phyloP scores from a whole-genome alignment of 2,888 invertebrate genomes.

The Scaeva pyrastri region DNA sequence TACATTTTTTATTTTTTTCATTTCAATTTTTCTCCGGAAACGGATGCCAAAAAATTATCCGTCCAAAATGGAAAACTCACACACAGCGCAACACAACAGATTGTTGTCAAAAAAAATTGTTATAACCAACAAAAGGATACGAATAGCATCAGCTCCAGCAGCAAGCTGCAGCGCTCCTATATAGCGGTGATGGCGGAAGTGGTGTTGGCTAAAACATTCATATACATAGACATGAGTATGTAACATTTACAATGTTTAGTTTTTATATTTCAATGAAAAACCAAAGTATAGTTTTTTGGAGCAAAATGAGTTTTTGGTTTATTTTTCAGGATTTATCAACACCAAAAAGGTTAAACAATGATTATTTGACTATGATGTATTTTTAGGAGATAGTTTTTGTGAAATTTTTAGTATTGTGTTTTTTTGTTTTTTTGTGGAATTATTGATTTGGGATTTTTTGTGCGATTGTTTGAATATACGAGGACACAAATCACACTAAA shows the following conservation, averaged over 20 bases:
- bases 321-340: constrained; percentile 33
- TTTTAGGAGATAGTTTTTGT: neutral
- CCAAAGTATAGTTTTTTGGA: neutral
- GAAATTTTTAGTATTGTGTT: neutral
- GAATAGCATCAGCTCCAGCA: neutral
- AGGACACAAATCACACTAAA: constrained; percentile 33
- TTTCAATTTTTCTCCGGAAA: constrained; percentile 21
- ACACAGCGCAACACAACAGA: constrained; percentile 35
- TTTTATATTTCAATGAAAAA: constrained; percentile 43
- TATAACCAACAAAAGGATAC: constrained; percentile 33
- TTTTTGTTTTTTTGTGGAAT: neutral
- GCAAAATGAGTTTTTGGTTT: constrained; percentile 8
- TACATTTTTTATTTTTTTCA: neutral
- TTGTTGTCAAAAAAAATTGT: constrained; percentile 28
- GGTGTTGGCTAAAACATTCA: too few species aligned
- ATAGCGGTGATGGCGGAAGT: neutral
- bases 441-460: constrained; percentile 28
- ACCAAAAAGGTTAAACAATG: constrained; percentile 56
- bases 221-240: too few species aligned
- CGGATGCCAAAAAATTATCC: constrained; percentile 63
- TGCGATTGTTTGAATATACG: neutral
- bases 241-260: constrained; percentile 9
- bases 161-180: constrained; percentile 9
- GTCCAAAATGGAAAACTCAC: constrained; percentile 21
- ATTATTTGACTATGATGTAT: constrained; percentile 66